phyloP scores from a whole-genome alignment of 2,113 vertebrate genomes.

The Triplophysa tibetana region DNA sequence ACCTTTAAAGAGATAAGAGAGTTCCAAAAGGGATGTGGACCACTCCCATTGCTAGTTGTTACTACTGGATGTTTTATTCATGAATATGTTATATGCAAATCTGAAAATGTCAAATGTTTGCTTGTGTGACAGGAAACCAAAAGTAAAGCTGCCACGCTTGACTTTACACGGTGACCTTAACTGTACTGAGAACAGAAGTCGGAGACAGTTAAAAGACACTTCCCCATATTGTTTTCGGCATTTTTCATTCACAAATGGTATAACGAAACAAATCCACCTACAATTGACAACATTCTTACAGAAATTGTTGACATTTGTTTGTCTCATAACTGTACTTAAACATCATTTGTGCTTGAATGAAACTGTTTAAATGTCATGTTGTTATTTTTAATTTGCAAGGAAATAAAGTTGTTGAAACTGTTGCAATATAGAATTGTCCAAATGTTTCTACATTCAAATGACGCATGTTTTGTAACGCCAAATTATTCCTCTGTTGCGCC shows the following conservation, averaged over 20 bases:
- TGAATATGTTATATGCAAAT: too few species aligned
- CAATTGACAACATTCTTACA: not conserved
- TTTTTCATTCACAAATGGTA: not conserved
- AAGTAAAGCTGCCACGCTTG: not conserved
- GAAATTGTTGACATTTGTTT: too few species aligned
- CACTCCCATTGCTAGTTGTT: not conserved
- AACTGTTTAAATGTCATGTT: too few species aligned
- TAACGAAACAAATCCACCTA: not conserved
- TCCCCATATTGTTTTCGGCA: not conserved
- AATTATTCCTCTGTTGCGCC: not conserved
- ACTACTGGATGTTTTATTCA: too few species aligned
- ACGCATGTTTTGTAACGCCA: not conserved
- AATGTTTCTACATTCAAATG: not conserved
- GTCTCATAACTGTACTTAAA: too few species aligned
- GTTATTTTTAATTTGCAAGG: not conserved
- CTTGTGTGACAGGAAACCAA: constrained; percentile 23
- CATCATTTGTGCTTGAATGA: not conserved
- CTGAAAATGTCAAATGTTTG: too few species aligned
- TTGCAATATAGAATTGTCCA: too few species aligned
- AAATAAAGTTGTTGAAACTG: too few species aligned
- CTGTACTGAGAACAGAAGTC: not conserved
- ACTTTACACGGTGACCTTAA: not conserved
- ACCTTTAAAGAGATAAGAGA: not conserved
- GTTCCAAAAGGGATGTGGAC: not conserved
- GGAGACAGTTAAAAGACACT: not conserved